These are phyloP conservation scores for Porites evermanni DNA, from an alignment of 92 coral and sea anemone species.

Conservation along the genomic window DNA sequence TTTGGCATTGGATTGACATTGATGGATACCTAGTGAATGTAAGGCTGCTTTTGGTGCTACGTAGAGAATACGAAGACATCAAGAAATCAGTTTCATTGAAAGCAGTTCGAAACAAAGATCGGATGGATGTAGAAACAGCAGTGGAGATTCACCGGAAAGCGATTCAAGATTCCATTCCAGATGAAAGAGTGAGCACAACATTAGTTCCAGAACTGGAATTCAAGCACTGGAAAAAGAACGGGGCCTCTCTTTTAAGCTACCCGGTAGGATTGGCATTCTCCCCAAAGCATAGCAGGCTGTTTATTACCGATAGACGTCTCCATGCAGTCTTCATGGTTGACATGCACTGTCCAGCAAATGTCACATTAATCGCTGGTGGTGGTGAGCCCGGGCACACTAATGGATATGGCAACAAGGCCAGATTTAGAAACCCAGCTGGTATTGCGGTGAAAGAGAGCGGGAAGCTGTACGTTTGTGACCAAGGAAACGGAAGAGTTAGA, in stretches of 20 bases:
- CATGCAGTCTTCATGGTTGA: constrained; percentile 58
- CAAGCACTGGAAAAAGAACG: constrained; percentile 49
- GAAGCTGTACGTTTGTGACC: constrained; percentile 55
- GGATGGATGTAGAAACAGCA: too few species aligned
- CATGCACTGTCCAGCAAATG: constrained; percentile 69
- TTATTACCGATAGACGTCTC: constrained; percentile 54
- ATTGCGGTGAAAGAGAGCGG: constrained; percentile 17
- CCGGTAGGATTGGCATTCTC: constrained; percentile 57
- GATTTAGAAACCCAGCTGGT: constrained; percentile 57
- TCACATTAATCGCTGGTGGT: constrained; percentile 64
- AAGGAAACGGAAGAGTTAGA: constrained; percentile 55
- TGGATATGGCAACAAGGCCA: constrained; percentile 64
- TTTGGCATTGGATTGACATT: too few species aligned
- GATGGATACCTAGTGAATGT: too few species aligned
- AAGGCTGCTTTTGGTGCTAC: too few species aligned
- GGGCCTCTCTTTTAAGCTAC: constrained; percentile 27
- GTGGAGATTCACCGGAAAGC: too few species aligned
- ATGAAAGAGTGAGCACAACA: constrained; percentile 17
- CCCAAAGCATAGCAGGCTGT: constrained; percentile 59
- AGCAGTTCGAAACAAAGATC: too few species aligned
- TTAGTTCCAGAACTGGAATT: constrained; percentile 55
- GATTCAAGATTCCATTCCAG: constrained; percentile 12
- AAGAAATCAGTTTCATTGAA: too few species aligned
- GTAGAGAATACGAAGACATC: too few species aligned
- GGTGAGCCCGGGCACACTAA: constrained; percentile 60